phyloP scores from a whole-genome alignment of 2,113 vertebrate genomes.

The Progne subis region DNA sequence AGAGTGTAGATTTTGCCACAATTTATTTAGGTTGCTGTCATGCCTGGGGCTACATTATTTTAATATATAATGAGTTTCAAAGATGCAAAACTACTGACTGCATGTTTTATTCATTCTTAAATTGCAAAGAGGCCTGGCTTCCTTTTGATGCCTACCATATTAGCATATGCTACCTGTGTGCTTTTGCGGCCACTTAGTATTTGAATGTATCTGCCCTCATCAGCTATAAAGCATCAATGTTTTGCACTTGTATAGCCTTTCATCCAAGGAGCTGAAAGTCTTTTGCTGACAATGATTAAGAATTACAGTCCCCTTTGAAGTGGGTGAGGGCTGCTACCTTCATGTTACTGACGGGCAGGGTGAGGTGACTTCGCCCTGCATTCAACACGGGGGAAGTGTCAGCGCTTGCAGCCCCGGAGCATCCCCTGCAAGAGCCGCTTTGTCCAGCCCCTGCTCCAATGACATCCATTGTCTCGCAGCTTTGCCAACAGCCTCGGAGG shows the following conservation, averaged over 20 bases:
- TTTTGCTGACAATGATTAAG: constrained; percentile 11
- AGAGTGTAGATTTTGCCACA: neutral
- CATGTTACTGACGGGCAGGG: neutral
- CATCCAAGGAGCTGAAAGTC: constrained; percentile 27
- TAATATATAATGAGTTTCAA: constrained; percentile 20
- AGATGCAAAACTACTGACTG: neutral
- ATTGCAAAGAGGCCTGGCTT: neutral
- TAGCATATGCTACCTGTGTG: constrained; percentile 41
- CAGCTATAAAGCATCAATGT: constrained; percentile 35
- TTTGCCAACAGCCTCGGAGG: neutral
- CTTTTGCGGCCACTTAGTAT: constrained; percentile 31
- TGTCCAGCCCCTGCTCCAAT: fast-evolving
- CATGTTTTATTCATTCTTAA: constrained; percentile 56
- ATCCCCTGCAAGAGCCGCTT: neutral
- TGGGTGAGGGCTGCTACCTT: neutral
- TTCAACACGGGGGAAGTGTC: fast-evolving
- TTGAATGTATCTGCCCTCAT: constrained; percentile 50
- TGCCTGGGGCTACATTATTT: neutral
- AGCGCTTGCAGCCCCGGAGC: neutral
- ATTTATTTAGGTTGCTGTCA: neutral
- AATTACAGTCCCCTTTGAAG: constrained; percentile 39
- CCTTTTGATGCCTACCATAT: constrained; percentile 51
- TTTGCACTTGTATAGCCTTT: constrained; percentile 66
- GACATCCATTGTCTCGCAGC: neutral
- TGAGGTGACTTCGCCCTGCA: neutral